Evolutionary conservation across 2,888 invertebrate genomes (phyloP).

Genomic region (Eupithecia dodoneata): DNA sequence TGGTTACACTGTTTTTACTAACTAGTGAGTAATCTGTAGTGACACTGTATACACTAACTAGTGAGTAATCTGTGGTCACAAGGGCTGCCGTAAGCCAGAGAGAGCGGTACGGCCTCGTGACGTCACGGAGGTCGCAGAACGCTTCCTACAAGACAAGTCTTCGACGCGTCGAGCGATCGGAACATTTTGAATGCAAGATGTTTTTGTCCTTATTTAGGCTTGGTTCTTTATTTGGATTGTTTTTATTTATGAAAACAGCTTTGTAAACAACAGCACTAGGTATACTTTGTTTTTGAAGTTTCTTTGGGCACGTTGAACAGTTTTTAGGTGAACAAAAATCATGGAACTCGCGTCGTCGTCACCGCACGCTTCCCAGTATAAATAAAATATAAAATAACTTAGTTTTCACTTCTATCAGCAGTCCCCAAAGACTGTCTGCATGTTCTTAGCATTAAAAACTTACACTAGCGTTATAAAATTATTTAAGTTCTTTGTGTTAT

Average conservation of each 20-base stretch:
- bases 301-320: too few relatives aligned
- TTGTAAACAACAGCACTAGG: neutral
- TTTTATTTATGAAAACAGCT: neutral
- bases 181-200: slow-evolving; percentile 25
- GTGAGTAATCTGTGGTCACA: neutral
- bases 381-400: too few relatives aligned
- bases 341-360: too few relatives aligned
- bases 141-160: slow-evolving; percentile 69
- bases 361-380: too few relatives aligned
- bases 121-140: slow-evolving; percentile 71
- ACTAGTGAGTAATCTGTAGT: neutral
- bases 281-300: neutral
- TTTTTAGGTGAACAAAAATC: too few relatives aligned
- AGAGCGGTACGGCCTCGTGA: slow-evolving; percentile 72
- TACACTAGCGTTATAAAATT: neutral
- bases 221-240: neutral
- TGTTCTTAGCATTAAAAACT: neutral
- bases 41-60: too few relatives aligned
- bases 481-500: neutral
- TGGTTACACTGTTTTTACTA: neutral
- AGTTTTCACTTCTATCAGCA: too few relatives aligned
- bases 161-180: slow-evolving; percentile 41
- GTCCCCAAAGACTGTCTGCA: too few relatives aligned
- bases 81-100: slow-evolving; percentile 49
- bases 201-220: slow-evolving; percentile 23